Evolutionary conservation across 2,888 invertebrate species (phyloP), one percentile per base, ranked within the genome.

Genomic region (Agrotis segetum): DNA sequence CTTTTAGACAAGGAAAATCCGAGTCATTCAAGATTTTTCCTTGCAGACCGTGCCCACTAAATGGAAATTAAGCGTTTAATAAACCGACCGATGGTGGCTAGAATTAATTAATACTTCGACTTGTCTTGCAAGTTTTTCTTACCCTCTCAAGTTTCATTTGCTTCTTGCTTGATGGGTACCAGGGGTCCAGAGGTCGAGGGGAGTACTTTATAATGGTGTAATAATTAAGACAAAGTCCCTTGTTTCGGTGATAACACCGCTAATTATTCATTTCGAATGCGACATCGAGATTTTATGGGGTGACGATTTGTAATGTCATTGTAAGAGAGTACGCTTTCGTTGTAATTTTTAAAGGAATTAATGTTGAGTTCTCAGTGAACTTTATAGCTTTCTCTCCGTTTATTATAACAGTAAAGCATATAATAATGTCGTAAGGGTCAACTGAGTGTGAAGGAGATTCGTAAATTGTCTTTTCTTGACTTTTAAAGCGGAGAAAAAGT

Each of bases 21-120:
- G 83, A 92, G 92, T 91, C 91, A 91, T 89, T 91, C 88, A 88
- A 92, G 90, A 88, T 88, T 88, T 88, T 89, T 87, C 87, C 84
- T 81, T 82, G 77, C 87, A 88, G 87, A 91, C 92, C 87, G 88
- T 89, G 89, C 81, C 88, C 89, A 88, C 90, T 92, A 93, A 94
- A 94, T 93, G 93, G 91, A 95, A 96, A 96, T 95, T 93, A 93
- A 94, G 91, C 92, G 92, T 92, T 93, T 95, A 92, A 94, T 93
- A 93, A 93, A 93, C 92, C 91, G 87, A 83, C 86, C 90, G 88
- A 91, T 92, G 92, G 89, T 90, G 89, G 89, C 89, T 88, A 84
- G 91, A 93, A 94, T 94, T 96, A 96, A 96, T 96, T 96, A 96
- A 95, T 94, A 92, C 91, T 91, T 89, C 87, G 72, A 88, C 92